Evolutionary conservation across 2,113 vertebrate species (phyloP).

Genomic region (Atlantisia rogersi): DNA sequence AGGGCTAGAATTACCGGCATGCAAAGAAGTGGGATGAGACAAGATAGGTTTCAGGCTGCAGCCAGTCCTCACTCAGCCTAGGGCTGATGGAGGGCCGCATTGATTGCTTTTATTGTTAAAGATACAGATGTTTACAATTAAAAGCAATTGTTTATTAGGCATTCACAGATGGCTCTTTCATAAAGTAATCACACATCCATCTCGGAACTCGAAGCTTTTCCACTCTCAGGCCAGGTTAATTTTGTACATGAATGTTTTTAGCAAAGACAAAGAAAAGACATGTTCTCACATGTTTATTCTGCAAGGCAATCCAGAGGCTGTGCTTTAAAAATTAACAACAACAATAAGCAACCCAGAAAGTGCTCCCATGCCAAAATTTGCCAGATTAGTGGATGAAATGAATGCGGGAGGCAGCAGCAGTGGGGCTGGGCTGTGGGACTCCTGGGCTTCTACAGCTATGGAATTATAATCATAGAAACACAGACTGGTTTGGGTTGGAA

Average conservation of each 20-base stretch:
- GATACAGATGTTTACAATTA: slow-evolving; percentile 18
- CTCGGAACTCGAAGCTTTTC: background rate
- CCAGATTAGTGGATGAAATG: background rate
- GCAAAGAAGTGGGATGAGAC: background rate
- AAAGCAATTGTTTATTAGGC: background rate
- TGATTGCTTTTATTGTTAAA: background rate
- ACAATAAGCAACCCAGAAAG: background rate
- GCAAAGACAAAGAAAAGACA: background rate
- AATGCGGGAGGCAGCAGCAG: rapidly evolving
- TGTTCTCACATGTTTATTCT: background rate
- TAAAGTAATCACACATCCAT: background rate
- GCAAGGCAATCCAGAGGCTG: rapidly evolving
- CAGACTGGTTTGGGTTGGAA: too few relatives aligned
- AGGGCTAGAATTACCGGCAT: slow-evolving; percentile 8
- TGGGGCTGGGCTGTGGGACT: background rate
- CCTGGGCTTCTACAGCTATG: background rate
- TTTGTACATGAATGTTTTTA: background rate
- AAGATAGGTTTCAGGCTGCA: slow-evolving; percentile 20
- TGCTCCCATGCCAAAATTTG: background rate
- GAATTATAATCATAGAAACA: background rate
- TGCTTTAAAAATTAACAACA: background rate
- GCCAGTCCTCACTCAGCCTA: rapidly evolving
- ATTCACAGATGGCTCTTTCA: background rate
- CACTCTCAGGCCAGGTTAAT: background rate
- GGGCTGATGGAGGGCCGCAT: background rate